These are phyloP conservation scores for Oedothorax gibbosus DNA, from an alignment of 1,140 invertebrate species.

Conservation along the genomic window DNA sequence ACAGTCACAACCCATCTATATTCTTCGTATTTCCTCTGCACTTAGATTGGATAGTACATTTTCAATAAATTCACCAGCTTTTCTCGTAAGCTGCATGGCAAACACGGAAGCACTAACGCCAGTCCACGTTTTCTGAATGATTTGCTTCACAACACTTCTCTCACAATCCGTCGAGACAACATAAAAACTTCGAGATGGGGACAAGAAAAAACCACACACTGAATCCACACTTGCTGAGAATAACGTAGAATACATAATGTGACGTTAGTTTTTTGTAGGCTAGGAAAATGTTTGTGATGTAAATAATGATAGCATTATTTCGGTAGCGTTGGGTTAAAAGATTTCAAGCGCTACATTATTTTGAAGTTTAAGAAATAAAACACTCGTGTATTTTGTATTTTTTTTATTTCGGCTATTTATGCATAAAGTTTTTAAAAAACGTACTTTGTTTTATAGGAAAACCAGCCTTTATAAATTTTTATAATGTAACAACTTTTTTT, in stretches of 20 bases:
- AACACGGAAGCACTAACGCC: slow-evolving; percentile 2
- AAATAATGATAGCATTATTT: not conserved
- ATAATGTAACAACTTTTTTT: no score
- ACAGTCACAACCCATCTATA: no score
- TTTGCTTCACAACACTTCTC: slow-evolving; percentile 14
- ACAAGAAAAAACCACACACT: slow-evolving; percentile 18
- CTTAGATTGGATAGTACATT: no score
- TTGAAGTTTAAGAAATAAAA: no score
- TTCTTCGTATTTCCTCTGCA: no score
- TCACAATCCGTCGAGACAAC: not conserved
- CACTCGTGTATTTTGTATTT: no score
- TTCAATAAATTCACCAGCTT: no score
- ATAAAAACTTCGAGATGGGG: not conserved
- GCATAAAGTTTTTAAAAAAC: no score
- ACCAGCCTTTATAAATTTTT: no score
- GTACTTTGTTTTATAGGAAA: no score
- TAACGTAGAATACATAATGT: not conserved
- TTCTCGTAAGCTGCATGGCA: not conserved
- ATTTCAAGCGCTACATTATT: no score
- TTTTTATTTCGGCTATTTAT: no score
- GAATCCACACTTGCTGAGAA: not conserved
- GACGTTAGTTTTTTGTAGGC: slow-evolving; percentile 12
- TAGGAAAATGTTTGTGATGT: slow-evolving; percentile 14
- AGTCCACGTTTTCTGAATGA: slow-evolving; percentile 5
- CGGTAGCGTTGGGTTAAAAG: not conserved